These are phyloP conservation scores for Pogonophryne albipinna DNA, from an alignment of 2,797 vertebrate genomes.

Conservation along the genomic window DNA sequence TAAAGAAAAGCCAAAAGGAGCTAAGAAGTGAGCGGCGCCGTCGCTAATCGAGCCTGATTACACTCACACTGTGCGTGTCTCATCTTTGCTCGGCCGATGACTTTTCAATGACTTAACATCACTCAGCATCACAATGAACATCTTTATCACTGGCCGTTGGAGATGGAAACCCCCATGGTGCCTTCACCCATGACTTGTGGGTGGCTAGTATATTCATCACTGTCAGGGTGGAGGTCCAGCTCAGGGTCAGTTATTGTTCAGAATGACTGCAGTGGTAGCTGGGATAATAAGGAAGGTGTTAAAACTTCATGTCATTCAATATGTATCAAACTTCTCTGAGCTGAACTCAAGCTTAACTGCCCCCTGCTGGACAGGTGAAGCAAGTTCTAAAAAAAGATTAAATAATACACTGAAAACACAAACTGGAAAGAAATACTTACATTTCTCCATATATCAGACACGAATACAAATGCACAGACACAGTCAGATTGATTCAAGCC, in stretches of 20 bases:
- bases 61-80: slow-evolving; percentile 72
- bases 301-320: not conserved
- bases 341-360: slow-evolving; percentile 14
- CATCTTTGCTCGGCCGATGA: slow-evolving; percentile 46
- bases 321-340: not conserved
- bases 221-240: slow-evolving; percentile 46
- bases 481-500: slow-evolving; percentile 38
- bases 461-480: slow-evolving; percentile 4
- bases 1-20: slow-evolving; percentile 68
- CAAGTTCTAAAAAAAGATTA: not conserved
- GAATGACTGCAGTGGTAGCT: not conserved
- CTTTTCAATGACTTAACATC: slow-evolving; percentile 59
- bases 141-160: slow-evolving; percentile 59
- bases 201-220: slow-evolving; percentile 53
- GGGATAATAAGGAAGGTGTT: not conserved
- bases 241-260: slow-evolving; percentile 18
- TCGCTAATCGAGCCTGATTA: slow-evolving; percentile 70
- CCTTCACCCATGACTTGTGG: slow-evolving; percentile 43
- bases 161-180: slow-evolving; percentile 6
- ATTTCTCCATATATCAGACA: not conserved
- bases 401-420: not conserved
- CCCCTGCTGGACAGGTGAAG: slow-evolving; percentile 68
- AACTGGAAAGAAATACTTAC: not conserved
- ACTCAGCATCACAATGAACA: slow-evolving; percentile 57
- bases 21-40: slow-evolving; percentile 55